Evolutionary conservation across 1,140 invertebrate genomes (phyloP).

Genomic region (Diorhabda elongata): DNA sequence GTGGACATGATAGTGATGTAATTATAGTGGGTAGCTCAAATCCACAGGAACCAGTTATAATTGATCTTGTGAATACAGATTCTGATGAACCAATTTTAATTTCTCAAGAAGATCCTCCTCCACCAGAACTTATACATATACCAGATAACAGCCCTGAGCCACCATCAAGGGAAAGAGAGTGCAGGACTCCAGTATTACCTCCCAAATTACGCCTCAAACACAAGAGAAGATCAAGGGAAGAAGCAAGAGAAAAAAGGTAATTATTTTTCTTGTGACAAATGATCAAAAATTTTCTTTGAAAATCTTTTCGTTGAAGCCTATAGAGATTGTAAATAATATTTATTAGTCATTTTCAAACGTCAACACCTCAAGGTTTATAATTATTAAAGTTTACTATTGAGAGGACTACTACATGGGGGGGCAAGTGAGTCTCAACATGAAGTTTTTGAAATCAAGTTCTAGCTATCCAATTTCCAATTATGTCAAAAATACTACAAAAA

Average conservation of each 20-base stretch:
- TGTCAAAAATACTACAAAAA: too few relatives aligned
- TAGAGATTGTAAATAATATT: too few relatives aligned
- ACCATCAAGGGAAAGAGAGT: background rate
- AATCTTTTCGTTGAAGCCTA: too few relatives aligned
- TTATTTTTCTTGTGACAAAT: too few relatives aligned
- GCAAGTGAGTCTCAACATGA: too few relatives aligned
- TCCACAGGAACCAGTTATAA: slow-evolving; percentile 34
- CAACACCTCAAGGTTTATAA: too few relatives aligned
- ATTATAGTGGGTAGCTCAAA: slow-evolving; percentile 32
- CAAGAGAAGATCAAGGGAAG: slow-evolving; percentile 30
- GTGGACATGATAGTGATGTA: slow-evolving; percentile 39
- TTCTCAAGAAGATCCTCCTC: slow-evolving; percentile 24
- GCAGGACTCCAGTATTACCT: slow-evolving; percentile 31
- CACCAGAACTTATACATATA: slow-evolving; percentile 14
- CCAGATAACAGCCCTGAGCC: slow-evolving; percentile 1
- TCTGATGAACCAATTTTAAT: slow-evolving; percentile 35
- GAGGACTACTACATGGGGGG: too few relatives aligned
- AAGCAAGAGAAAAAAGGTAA: background rate
- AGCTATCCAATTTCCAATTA: too few relatives aligned
- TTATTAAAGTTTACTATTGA: too few relatives aligned
- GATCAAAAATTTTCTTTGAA: too few relatives aligned
- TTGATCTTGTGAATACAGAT: slow-evolving; percentile 35
- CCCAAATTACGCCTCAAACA: slow-evolving; percentile 37
- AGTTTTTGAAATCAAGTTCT: too few relatives aligned
- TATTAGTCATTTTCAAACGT: too few relatives aligned